phyloP scores from a whole-genome alignment of 1,140 invertebrate species.

The Cheumatopsyche charites region DNA sequence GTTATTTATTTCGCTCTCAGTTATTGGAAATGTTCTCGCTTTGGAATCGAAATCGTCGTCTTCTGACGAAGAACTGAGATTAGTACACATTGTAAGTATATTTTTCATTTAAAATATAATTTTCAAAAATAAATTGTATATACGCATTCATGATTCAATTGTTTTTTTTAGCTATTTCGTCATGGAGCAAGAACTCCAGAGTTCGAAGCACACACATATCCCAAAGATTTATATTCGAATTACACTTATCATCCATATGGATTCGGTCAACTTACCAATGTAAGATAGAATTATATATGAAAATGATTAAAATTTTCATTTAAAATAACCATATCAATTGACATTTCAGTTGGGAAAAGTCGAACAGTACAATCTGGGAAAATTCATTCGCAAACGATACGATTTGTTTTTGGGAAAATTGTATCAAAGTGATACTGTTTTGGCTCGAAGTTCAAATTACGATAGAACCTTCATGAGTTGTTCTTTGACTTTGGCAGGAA shows the following conservation, averaged over 20 bases:
- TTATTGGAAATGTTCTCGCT: too few species aligned
- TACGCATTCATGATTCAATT: too few species aligned
- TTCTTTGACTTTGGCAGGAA: conserved; percentile 71
- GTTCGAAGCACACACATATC: conserved; percentile 71
- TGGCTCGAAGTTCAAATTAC: conserved; percentile 72
- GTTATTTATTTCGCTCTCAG: too few species aligned
- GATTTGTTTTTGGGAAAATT: conserved; percentile 63
- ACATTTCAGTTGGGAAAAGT: conserved; percentile 66
- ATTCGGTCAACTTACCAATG: conserved; percentile 79
- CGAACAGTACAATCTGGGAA: conserved; percentile 67
- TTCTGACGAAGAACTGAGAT: too few species aligned
- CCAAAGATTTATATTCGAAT: conserved; percentile 74
- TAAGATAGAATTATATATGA: conserved; percentile 54
- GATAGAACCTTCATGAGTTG: conserved; percentile 79
- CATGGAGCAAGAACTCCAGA: conserved; percentile 79
- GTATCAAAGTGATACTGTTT: conserved; percentile 67
- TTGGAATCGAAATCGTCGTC: too few species aligned
- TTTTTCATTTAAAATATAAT: too few species aligned
- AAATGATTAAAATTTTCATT: too few species aligned
- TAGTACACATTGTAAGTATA: too few species aligned
- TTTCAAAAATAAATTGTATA: too few species aligned
- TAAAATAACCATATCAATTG: too few species aligned
- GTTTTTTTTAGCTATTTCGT: conserved; percentile 65
- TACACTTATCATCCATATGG: conserved; percentile 71
- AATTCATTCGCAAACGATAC: conserved; percentile 68